phyloP scores from a whole-genome alignment of 2,797 vertebrate genomes.

The Synanceia verrucosa region DNA sequence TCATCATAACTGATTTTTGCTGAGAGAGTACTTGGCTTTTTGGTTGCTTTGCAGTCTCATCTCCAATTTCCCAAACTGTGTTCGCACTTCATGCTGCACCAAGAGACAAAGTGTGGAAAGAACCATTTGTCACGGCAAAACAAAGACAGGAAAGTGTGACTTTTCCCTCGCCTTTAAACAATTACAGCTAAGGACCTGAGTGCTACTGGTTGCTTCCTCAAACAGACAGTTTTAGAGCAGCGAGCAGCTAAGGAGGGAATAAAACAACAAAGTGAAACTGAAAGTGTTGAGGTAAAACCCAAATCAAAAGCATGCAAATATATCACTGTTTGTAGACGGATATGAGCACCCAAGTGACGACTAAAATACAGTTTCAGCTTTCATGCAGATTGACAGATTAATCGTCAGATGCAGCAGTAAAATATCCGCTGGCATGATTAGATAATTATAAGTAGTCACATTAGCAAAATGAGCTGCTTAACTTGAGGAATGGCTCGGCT shows the following conservation, averaged over 20 bases:
- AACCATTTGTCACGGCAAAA: slow-evolving; percentile 19
- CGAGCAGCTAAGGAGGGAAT: background rate
- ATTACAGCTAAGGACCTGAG: background rate
- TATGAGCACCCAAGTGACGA: background rate
- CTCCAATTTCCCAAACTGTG: slow-evolving; percentile 16
- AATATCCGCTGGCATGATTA: background rate
- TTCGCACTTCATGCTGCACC: slow-evolving; percentile 22
- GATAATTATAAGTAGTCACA: background rate
- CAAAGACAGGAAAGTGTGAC: slow-evolving; percentile 12
- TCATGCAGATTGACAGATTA: background rate
- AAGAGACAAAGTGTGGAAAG: background rate
- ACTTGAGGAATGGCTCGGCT: background rate
- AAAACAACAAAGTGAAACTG: background rate
- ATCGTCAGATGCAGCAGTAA: background rate
- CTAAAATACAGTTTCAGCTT: background rate
- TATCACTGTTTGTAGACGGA: background rate
- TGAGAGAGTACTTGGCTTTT: slow-evolving; percentile 1
- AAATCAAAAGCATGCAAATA: background rate
- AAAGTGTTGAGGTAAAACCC: background rate
- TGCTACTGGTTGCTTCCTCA: background rate
- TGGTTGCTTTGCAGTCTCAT: background rate
- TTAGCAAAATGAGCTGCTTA: background rate
- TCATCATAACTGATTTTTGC: slow-evolving; percentile 9
- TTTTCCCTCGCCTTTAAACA: background rate
- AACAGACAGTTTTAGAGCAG: background rate